phyloP scores from a whole-genome alignment of 2,113 vertebrate species.

The Salvelinus sp. region DNA sequence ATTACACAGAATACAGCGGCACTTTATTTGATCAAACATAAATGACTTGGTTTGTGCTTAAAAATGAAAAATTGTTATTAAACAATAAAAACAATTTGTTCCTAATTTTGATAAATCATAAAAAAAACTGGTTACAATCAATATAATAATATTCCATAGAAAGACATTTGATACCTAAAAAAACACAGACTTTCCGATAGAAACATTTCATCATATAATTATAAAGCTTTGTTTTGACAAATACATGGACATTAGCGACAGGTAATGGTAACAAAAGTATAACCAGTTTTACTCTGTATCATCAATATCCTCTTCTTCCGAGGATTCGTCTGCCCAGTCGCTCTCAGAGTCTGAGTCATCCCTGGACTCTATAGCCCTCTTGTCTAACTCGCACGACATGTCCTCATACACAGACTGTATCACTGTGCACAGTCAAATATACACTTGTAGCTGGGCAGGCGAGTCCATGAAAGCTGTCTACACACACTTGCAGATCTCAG shows the following conservation, averaged over 20 bases:
- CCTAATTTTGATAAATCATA: neutral
- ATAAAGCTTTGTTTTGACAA: neutral
- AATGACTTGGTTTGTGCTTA: no score
- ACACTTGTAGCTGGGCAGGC: neutral
- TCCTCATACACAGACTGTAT: constrained; percentile 18
- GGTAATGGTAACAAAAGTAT: constrained; percentile 18
- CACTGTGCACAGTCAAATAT: neutral
- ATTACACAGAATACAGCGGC: neutral
- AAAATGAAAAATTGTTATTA: no score
- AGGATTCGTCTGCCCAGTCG: constrained; percentile 56
- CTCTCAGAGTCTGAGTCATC: constrained; percentile 60
- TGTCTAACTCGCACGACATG: constrained; percentile 14
- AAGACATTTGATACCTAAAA: neutral
- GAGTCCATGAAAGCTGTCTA: neutral
- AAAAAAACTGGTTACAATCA: neutral
- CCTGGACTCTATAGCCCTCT: constrained; percentile 57
- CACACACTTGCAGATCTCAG: no score
- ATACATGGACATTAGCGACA: neutral
- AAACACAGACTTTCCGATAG: neutral
- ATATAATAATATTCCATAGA: neutral
- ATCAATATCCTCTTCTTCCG: constrained; percentile 48
- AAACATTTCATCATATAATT: neutral
- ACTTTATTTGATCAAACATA: neutral
- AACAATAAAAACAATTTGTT: no score
- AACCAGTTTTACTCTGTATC: constrained; percentile 58